phyloP scores from a whole-genome alignment of 23 tunicate species.

The Ciona savignyi region DNA sequence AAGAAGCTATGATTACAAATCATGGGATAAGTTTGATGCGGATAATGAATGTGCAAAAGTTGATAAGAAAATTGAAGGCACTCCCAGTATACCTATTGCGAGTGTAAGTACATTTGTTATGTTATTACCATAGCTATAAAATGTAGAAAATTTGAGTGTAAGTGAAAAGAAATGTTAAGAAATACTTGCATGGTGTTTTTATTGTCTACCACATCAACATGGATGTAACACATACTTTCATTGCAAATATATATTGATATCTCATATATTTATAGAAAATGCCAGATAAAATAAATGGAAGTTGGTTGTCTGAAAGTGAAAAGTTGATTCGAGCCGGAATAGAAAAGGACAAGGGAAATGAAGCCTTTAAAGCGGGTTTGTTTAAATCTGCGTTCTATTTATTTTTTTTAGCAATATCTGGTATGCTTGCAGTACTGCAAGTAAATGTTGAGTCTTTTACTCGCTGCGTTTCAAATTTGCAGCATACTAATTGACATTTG shows the following conservation, averaged over 20 bases:
- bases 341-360: slow-evolving; percentile 89
- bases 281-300: slow-evolving; percentile 35
- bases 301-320: slow-evolving; percentile 32
- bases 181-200: not conserved
- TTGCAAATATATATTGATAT: no score
- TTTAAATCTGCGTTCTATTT: no score
- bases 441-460: no score
- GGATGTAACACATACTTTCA: no score
- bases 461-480: no score
- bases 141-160: not conserved
- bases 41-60: slow-evolving; percentile 79
- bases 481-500: no score
- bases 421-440: no score
- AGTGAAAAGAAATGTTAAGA: not conserved
- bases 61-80: no score
- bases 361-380: slow-evolving; percentile 89
- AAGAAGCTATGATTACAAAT: slow-evolving; percentile 55
- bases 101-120: not conserved
- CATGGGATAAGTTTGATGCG: slow-evolving; percentile 93
- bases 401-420: no score
- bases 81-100: no score
- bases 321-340: slow-evolving; percentile 25
- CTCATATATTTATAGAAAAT: no score
- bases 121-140: not conserved
- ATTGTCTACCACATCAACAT: no score